phyloP scores from a whole-genome alignment of 92 coral and sea anemone species.

The Montipora capitata region DNA sequence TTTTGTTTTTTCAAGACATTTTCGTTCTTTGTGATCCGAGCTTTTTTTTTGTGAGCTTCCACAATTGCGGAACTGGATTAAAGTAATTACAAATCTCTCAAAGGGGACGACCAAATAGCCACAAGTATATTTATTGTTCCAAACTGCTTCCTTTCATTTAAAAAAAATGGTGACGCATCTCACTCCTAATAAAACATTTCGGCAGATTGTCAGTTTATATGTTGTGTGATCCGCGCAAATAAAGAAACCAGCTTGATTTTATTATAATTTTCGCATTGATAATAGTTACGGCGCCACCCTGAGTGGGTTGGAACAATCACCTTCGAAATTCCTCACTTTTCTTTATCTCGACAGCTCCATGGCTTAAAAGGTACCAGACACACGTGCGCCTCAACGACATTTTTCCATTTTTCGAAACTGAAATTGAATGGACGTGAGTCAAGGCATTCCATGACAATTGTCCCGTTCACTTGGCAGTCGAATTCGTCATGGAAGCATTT shows the following conservation, averaged over 20 bases:
- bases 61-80: not conserved
- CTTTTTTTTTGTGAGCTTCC: not conserved
- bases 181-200: constrained; percentile 33
- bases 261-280: not conserved
- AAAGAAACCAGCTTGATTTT: not conserved
- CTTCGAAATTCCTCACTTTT: too few species aligned
- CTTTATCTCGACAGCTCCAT: too few species aligned
- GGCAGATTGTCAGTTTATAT: constrained; percentile 6
- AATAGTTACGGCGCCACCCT: not conserved
- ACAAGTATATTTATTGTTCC: not conserved
- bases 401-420: too few species aligned
- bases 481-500: too few species aligned
- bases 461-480: too few species aligned
- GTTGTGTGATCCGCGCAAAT: too few species aligned
- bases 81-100: not conserved
- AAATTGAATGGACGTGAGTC: too few species aligned
- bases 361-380: too few species aligned
- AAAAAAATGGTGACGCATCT: not conserved
- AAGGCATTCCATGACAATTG: too few species aligned
- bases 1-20: not conserved
- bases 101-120: not conserved
- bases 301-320: too few species aligned
- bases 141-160: constrained; percentile 4
- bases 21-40: too few species aligned
- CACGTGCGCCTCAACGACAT: too few species aligned